Evolutionary conservation across 2,113 vertebrate genomes (phyloP).

Genomic region (Bambusicola thoracicus): DNA sequence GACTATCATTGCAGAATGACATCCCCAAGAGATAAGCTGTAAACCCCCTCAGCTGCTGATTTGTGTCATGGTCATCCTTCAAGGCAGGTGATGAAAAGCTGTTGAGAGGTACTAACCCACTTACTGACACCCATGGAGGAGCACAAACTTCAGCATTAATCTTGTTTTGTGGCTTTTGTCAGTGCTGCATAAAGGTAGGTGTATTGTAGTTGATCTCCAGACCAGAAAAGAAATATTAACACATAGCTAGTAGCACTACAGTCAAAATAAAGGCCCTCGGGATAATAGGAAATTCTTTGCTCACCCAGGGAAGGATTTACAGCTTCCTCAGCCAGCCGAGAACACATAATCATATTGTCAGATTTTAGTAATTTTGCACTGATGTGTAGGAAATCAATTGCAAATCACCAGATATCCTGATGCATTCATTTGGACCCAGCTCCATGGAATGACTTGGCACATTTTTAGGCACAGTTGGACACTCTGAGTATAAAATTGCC

Average conservation of each 20-base stretch:
- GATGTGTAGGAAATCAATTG: background rate
- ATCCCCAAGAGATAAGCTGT: background rate
- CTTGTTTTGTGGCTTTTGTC: constrained; percentile 34
- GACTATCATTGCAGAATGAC: background rate
- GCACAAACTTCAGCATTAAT: background rate
- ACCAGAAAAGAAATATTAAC: constrained; percentile 11
- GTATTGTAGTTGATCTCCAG: constrained; percentile 13
- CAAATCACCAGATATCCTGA: background rate
- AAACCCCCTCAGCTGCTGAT: background rate
- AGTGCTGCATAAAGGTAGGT: background rate
- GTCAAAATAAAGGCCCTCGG: background rate
- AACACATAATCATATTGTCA: constrained; percentile 16
- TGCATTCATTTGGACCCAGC: background rate
- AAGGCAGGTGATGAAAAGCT: background rate
- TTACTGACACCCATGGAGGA: background rate
- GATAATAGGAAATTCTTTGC: background rate
- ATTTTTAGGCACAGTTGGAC: background rate
- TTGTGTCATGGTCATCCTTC: background rate
- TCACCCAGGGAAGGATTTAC: constrained; percentile 16
- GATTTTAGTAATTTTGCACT: constrained; percentile 12
- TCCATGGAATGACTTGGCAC: background rate
- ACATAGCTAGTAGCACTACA: background rate
- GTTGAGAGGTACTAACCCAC: background rate
- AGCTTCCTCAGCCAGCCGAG: background rate
- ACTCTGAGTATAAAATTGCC: background rate